A percentile compares a stretch with the other conserved stretches of the same genome.
These are phyloP conservation scores for Drosophila flavopinicola DNA, from an alignment of 2,888 invertebrate genomes.

Conservation along the genomic window DNA sequence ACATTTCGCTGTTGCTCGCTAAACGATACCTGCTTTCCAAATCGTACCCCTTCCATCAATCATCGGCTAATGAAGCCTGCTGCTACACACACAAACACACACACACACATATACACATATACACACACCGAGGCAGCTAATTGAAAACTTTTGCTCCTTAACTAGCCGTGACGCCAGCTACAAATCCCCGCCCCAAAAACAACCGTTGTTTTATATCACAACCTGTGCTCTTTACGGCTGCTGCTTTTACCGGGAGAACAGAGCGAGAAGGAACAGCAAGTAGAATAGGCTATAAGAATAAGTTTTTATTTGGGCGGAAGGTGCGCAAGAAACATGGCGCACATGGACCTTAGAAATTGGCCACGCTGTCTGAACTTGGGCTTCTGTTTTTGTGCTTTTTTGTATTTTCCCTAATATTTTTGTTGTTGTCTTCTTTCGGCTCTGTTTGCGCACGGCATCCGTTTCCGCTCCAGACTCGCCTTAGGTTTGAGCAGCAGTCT, in stretches of 20 bases:
- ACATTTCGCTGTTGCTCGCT: conserved; percentile 8
- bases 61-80: conserved; percentile 36
- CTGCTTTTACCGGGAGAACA: conserved; percentile 25
- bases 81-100: not conserved
- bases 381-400: conserved; percentile 38
- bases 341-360: conserved; percentile 40
- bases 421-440: conserved; percentile 16
- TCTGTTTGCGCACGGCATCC: conserved; percentile 61
- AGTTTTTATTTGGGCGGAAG: conserved; percentile 6
- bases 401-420: not conserved
- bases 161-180: conserved; percentile 34
- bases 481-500: conserved; percentile 26
- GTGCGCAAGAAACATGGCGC: conserved; percentile 26
- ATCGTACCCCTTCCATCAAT: conserved; percentile 17
- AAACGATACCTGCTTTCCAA: conserved; percentile 19
- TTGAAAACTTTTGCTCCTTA: conserved; percentile 64
- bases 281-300: too few species aligned
- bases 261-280: too few species aligned
- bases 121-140: conserved; percentile 41
- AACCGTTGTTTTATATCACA: not conserved
- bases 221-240: conserved; percentile 21
- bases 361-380: conserved; percentile 55
- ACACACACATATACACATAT: too few species aligned
- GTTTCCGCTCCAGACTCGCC: conserved; percentile 58
- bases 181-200: conserved; percentile 10